Evolutionary conservation across 2,888 invertebrate genomes (phyloP).

Genomic region (Portevinia maculata): DNA sequence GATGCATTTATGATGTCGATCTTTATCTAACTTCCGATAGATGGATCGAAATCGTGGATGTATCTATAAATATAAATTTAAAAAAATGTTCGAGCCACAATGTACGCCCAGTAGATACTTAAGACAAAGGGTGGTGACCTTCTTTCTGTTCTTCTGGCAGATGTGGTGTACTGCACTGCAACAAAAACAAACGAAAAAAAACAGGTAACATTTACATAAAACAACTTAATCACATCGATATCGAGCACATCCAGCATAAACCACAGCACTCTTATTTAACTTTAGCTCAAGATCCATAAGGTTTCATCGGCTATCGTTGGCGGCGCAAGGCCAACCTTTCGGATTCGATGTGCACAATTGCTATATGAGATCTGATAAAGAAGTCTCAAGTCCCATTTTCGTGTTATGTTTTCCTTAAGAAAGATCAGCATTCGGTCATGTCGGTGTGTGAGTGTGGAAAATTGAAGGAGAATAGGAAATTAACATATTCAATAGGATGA

Average conservation of each 20-base stretch:
- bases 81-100: conserved; percentile 1
- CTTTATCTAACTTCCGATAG: conserved; percentile 58
- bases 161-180: conserved; percentile 24
- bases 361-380: conserved; percentile 63
- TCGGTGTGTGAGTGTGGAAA: conserved; percentile 10
- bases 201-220: conserved; percentile 56
- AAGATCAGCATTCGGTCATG: no score
- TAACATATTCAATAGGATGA: conserved; percentile 59
- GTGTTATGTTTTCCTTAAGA: conserved; percentile 36
- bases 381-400: conserved; percentile 25
- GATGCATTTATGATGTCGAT: conserved; percentile 56
- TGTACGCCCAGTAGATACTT: conserved; percentile 6
- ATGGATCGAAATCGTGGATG: conserved; percentile 3
- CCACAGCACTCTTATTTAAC: conserved; percentile 22
- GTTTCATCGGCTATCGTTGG: conserved; percentile 13
- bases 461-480: conserved; percentile 37
- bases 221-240: conserved; percentile 68
- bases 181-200: neutral
- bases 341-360: conserved; percentile 63
- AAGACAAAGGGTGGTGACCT: conserved; percentile 48
- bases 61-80: neutral
- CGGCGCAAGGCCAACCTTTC: conserved; percentile 69
- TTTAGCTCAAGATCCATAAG: conserved; percentile 53
- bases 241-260: conserved; percentile 29
- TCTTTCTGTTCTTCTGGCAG: conserved; percentile 27